Conservation (phyloP, 2,113 vertebrate genomes). For the Felis chaus region DNA sequence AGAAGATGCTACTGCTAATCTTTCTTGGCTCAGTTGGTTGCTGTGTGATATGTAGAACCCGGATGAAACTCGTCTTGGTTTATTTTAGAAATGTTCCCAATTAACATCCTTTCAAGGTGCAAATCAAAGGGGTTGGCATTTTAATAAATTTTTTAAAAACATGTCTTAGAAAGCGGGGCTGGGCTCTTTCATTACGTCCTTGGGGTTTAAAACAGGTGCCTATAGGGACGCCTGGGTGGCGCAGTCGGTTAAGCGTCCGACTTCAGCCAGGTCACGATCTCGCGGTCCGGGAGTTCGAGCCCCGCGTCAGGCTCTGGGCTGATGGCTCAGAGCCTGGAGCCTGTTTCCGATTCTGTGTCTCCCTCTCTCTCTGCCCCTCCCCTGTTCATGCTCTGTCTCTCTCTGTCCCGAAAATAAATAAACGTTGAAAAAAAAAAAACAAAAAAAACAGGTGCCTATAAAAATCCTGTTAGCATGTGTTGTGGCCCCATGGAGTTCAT, state of each 20-base stretch:
- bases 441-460: background rate
- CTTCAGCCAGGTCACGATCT: too few species aligned
- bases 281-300: too few species aligned
- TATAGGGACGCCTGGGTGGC: background rate
- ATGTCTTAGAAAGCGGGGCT: background rate
- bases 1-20: background rate
- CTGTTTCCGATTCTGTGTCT: too few species aligned
- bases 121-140: background rate
- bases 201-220: background rate
- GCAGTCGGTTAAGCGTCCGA: too few species aligned
- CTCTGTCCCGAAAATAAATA: too few species aligned
- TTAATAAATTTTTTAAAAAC: constrained; percentile 45
- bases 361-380: too few species aligned
- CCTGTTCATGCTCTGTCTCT: too few species aligned
- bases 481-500: background rate
- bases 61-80: background rate
- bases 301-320: too few species aligned
- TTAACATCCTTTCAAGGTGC: constrained; percentile 20
- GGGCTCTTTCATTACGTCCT: background rate
- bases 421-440: too few species aligned
- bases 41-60: background rate
- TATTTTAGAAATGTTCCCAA: constrained; percentile 45
- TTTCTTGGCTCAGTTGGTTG: constrained; percentile 13
- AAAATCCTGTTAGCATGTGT: background rate
- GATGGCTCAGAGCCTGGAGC: too few species aligned